Conservation (phyloP, 1,140 invertebrate species). For the Asbolus verrucosus region DNA sequence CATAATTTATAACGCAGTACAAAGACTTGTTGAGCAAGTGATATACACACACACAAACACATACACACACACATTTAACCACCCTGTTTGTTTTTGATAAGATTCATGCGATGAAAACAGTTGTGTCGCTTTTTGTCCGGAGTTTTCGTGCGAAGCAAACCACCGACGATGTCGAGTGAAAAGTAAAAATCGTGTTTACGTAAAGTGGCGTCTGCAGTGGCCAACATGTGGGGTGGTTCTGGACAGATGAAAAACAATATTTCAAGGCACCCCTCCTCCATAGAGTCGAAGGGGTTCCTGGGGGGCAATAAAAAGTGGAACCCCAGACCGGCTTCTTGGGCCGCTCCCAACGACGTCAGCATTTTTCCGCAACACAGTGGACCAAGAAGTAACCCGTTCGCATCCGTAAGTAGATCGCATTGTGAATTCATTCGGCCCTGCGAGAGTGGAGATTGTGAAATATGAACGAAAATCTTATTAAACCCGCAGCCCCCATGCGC, state of each 20-base stretch:
- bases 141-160: neutral
- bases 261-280: constrained; percentile 51
- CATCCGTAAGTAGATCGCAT: constrained; percentile 50
- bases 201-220: constrained; percentile 3
- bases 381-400: constrained; percentile 43
- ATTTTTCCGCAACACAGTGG: constrained; percentile 50
- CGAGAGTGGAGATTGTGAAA: too few species aligned
- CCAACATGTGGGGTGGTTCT: constrained; percentile 33
- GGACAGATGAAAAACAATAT: constrained; percentile 42
- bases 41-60: neutral
- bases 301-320: constrained; percentile 59
- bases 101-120: neutral
- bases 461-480: too few species aligned
- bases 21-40: neutral
- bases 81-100: constrained; percentile 1
- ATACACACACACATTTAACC: neutral
- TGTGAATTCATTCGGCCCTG: too few species aligned
- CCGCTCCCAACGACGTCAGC: constrained; percentile 53
- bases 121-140: neutral
- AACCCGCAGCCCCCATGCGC: too few species aligned
- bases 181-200: constrained; percentile 9
- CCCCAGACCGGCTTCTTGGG: constrained; percentile 57
- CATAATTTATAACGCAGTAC: neutral
- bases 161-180: neutral
- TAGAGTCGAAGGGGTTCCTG: constrained; percentile 54